phyloP scores from a whole-genome alignment of 2,797 vertebrate genomes.

The Aldrovandia affinis region DNA sequence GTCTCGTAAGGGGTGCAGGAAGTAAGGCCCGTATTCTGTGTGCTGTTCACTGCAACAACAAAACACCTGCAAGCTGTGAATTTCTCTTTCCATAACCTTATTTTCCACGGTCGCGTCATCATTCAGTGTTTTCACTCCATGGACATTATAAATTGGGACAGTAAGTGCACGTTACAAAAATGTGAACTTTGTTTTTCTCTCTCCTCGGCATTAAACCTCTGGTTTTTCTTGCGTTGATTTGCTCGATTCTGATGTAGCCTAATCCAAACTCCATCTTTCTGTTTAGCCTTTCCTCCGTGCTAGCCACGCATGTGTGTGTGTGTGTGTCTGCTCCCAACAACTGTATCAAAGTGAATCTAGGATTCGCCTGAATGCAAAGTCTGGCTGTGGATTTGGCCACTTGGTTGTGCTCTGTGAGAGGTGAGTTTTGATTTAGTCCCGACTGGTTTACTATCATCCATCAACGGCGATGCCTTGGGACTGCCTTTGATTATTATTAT shows the following conservation, averaged over 20 bases:
- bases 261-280: not conserved
- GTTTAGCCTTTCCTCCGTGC: not conserved
- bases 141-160: too few species aligned
- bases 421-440: not conserved
- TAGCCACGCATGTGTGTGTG: not conserved
- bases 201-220: not conserved
- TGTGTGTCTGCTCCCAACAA: too few species aligned
- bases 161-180: not conserved
- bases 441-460: not conserved
- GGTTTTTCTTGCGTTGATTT: too few species aligned
- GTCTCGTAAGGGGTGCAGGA: too few species aligned
- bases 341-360: not conserved
- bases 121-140: not conserved
- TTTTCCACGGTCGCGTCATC: not conserved
- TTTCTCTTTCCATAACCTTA: slow-evolving; percentile 7
- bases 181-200: not conserved
- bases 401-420: too few species aligned
- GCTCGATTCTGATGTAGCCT: not conserved
- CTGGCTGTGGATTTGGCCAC: not conserved
- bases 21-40: too few species aligned
- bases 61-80: not conserved
- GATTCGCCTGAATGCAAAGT: too few species aligned
- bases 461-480: not conserved
- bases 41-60: too few species aligned
- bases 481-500: too few species aligned